Evolutionary conservation across 2,797 vertebrate genomes (phyloP).

Genomic region (Leptoclinus maculatus): DNA sequence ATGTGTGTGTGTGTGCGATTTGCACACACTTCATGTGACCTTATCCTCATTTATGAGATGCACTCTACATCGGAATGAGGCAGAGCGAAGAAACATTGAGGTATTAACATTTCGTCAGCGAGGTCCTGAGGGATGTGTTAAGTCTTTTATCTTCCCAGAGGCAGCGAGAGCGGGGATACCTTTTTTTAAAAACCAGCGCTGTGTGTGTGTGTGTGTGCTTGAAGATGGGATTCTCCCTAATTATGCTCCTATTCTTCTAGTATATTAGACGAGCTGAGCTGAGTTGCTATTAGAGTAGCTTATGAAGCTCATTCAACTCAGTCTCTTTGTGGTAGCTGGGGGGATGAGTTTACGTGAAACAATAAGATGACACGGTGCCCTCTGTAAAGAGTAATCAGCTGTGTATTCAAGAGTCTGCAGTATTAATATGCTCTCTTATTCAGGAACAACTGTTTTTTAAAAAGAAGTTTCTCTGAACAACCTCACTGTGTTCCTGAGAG

Average conservation of each 20-base stretch:
- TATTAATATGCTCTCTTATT: background rate
- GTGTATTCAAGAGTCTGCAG: slow-evolving; percentile 4
- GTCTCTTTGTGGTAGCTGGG: background rate
- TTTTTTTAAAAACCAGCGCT: slow-evolving; percentile 8
- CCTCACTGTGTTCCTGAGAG: background rate
- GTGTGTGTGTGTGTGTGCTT: slow-evolving; percentile 7
- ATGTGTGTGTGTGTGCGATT: background rate
- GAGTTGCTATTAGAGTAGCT: slow-evolving; percentile 8
- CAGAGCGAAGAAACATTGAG: slow-evolving; percentile 37
- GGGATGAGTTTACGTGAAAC: slow-evolving; percentile 25
- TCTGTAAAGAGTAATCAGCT: slow-evolving; percentile 1
- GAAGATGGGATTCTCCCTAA: slow-evolving; percentile 58
- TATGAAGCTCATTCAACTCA: background rate
- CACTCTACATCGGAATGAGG: slow-evolving; percentile 28
- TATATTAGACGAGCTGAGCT: slow-evolving; percentile 31
- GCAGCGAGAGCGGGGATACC: slow-evolving; percentile 40
- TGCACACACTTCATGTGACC: slow-evolving; percentile 24
- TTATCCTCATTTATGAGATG: slow-evolving; percentile 43
- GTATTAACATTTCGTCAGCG: slow-evolving; percentile 55
- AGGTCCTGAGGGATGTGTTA: slow-evolving; percentile 50
- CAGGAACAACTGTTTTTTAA: background rate
- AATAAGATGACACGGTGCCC: background rate
- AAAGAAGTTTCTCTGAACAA: background rate
- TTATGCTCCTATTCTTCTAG: slow-evolving; percentile 34
- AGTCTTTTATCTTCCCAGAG: slow-evolving; percentile 66